A percentile compares a stretch with the other conserved stretches of the same genome.
phyloP scores from a whole-genome alignment of 2,888 invertebrate genomes.

The Pseudococcus jackbeardsleyi region DNA sequence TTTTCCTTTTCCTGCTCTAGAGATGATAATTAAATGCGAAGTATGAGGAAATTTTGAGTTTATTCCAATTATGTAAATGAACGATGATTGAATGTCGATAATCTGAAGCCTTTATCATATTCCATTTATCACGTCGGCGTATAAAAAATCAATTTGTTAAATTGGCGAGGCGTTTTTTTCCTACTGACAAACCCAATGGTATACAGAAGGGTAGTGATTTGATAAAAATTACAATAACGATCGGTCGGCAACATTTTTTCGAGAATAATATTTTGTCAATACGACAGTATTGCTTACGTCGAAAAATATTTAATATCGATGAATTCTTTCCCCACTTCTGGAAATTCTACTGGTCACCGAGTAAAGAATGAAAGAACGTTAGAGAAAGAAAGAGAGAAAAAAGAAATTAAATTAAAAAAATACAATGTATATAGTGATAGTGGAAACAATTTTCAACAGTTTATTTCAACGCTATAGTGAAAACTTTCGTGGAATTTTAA shows the following conservation, averaged over 20 bases:
- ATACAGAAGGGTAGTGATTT: not conserved
- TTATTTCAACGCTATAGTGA: not conserved
- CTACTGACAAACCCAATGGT: not conserved
- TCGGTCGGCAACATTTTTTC: slow-evolving; percentile 9
- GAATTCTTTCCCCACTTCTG: not conserved
- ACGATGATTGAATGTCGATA: not conserved
- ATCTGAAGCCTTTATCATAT: slow-evolving; percentile 16
- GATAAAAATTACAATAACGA: not conserved
- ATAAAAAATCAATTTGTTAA: slow-evolving; percentile 50
- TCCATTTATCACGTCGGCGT: slow-evolving; percentile 19
- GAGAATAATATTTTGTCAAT: not conserved
- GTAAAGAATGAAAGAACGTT: not conserved
- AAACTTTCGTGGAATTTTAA: slow-evolving; percentile 55
- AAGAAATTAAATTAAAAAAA: slow-evolving; percentile 24
- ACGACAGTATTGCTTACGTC: not conserved
- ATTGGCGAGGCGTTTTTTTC: not conserved
- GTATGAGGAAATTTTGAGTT: not conserved
- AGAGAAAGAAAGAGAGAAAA: not conserved
- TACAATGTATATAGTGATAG: not conserved
- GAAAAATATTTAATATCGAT: slow-evolving; percentile 7
- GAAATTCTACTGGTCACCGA: not conserved
- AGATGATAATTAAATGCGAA: slow-evolving; percentile 30
- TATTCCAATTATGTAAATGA: slow-evolving; percentile 39
- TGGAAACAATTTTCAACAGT: slow-evolving; percentile 50
- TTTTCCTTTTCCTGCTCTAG: not conserved